A percentile compares a stretch with the other conserved stretches of the same genome.
Evolutionary conservation across 2,888 invertebrate genomes (phyloP).

Genomic region (Drosophila siamana): DNA sequence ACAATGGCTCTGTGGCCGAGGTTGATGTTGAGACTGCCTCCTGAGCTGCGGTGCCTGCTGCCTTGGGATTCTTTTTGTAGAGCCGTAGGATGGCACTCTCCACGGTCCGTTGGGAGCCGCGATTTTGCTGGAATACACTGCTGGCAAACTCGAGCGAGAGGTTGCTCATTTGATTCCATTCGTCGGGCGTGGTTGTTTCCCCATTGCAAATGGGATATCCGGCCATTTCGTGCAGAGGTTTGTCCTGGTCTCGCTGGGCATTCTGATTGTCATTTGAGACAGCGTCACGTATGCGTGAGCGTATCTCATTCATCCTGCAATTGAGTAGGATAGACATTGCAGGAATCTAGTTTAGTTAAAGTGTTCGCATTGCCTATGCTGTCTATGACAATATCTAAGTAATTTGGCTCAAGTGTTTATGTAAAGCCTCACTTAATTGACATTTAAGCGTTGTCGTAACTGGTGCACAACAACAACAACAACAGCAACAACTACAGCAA

Average conservation of each 20-base stretch:
- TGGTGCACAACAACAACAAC: conserved; percentile 36
- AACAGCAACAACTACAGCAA: conserved; percentile 7
- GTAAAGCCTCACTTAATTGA: conserved; percentile 79
- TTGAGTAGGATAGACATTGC: background rate
- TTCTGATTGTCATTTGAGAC: conserved; percentile 64
- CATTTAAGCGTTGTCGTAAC: conserved; percentile 69
- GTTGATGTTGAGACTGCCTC: conserved; percentile 6
- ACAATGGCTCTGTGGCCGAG: conserved; percentile 19
- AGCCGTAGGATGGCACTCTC: conserved; percentile 83
- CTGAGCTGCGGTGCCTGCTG: background rate
- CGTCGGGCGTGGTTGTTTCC: conserved; percentile 77
- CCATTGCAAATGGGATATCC: conserved; percentile 84
- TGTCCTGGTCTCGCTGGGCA: conserved; percentile 59
- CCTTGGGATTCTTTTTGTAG: conserved; percentile 81
- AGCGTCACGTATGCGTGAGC: conserved; percentile 76
- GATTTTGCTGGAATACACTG: conserved; percentile 79
- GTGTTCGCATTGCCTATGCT: conserved; percentile 12
- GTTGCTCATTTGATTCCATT: conserved; percentile 82
- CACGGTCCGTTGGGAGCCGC: conserved; percentile 74
- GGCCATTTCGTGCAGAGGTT: conserved; percentile 82
- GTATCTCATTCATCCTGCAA: conserved; percentile 82
- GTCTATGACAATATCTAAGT: conserved; percentile 15
- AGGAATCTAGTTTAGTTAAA: conserved; percentile 32
- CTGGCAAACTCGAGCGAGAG: conserved; percentile 83
- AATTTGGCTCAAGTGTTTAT: conserved; percentile 77